phyloP scores from a whole-genome alignment of 92 coral and sea anemone genomes.

The Metridium senile region DNA sequence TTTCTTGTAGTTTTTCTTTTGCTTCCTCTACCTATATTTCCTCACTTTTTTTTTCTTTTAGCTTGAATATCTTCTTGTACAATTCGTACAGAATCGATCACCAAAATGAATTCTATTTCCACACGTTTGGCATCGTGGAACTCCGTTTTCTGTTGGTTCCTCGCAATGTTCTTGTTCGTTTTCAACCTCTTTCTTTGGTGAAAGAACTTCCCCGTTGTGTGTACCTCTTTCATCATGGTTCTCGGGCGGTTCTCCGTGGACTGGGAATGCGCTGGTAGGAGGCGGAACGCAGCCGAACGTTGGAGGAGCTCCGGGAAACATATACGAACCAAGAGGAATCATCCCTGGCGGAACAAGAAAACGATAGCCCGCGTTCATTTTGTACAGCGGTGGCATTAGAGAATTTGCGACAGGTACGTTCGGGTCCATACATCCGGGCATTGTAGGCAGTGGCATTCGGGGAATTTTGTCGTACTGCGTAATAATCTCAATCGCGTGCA shows the following conservation, averaged over 20 bases:
- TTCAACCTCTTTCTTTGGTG: constrained; percentile 15
- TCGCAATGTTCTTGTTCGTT: background rate
- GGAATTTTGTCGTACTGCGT: constrained; percentile 60
- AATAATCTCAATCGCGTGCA: constrained; percentile 92
- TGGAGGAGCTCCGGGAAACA: constrained; percentile 61
- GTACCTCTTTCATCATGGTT: too few species aligned
- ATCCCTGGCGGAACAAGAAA: constrained; percentile 73
- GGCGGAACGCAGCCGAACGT: constrained; percentile 46
- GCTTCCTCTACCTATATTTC: too few species aligned
- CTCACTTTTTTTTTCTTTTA: background rate
- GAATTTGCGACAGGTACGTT: constrained; percentile 23
- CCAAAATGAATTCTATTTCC: constrained; percentile 32
- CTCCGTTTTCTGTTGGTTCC: background rate
- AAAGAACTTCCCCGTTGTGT: background rate
- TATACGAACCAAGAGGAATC: constrained; percentile 69
- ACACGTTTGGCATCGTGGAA: constrained; percentile 31
- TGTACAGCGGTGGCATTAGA: constrained; percentile 63
- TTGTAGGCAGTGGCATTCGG: constrained; percentile 25
- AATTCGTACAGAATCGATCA: constrained; percentile 52
- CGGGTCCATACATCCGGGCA: constrained; percentile 31
- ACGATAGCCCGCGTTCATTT: constrained; percentile 75
- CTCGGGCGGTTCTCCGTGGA: background rate
- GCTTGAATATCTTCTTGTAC: constrained; percentile 28
- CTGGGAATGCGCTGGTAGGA: constrained; percentile 12
- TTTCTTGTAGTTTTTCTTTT: background rate